Percentiles rank a stretch among this genome's conserved stretches.
Evolutionary conservation across 2,888 invertebrate species (phyloP).

Genomic region (Limnephilus marmoratus): DNA sequence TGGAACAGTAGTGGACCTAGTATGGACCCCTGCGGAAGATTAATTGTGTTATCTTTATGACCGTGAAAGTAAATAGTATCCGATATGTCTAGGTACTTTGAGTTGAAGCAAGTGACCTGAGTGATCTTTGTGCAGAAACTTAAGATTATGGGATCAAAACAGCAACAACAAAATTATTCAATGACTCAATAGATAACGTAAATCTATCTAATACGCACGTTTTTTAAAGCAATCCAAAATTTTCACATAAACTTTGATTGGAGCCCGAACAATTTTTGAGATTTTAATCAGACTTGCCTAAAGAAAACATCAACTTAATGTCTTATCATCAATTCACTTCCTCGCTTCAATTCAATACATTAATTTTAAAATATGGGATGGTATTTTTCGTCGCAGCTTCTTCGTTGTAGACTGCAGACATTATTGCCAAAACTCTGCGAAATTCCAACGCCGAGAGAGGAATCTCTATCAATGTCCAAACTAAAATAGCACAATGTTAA

Average conservation of each 20-base stretch:
- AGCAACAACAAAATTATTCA: not conserved
- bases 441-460: constrained; percentile 2
- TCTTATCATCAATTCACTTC: not conserved
- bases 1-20: no score
- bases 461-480: not conserved
- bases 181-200: not conserved
- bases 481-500: not conserved
- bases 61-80: not conserved
- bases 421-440: not conserved
- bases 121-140: not conserved
- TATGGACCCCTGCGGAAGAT: no score
- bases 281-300: no score
- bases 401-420: not conserved
- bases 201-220: not conserved
- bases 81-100: not conserved
- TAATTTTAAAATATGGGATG: not conserved
- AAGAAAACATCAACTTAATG: no score
- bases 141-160: not conserved
- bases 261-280: not conserved
- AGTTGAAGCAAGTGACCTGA: not conserved
- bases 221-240: not conserved
- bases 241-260: not conserved
- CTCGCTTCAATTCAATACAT: not conserved
- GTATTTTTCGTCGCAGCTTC: not conserved
- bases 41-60: not conserved